Percentiles rank a stretch among this genome's conserved stretches.
Evolutionary conservation across 2,888 invertebrate species (phyloP).

Genomic region (Molorchus minor): DNA sequence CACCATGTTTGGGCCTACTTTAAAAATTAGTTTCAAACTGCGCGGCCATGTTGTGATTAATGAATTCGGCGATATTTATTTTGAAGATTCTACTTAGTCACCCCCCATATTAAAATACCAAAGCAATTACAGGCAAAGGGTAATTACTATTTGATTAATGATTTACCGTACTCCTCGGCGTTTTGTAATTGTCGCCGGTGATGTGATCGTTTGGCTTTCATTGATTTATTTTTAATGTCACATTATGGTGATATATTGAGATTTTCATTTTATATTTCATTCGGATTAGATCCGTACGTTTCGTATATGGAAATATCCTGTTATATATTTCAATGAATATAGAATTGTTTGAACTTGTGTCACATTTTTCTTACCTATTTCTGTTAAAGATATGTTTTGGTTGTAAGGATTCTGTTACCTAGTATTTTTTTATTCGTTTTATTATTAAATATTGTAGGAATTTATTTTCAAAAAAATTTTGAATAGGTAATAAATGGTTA

Average conservation of each 20-base stretch:
- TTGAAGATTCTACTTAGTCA: constrained; percentile 52
- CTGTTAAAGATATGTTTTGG: too few species aligned
- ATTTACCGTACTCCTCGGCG: constrained; percentile 42
- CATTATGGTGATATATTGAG: constrained; percentile 36
- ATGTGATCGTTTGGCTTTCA: constrained; percentile 35
- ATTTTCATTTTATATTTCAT: constrained; percentile 20
- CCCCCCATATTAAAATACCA: constrained; percentile 51
- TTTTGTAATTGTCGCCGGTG: constrained; percentile 44
- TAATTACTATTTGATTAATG: constrained; percentile 51
- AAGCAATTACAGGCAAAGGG: constrained; percentile 48
- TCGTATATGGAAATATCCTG: too few species aligned
- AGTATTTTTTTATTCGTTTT: too few species aligned
- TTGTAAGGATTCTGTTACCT: too few species aligned
- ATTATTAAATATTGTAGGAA: too few species aligned
- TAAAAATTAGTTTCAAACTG: constrained; percentile 31
- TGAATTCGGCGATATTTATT: constrained; percentile 51
- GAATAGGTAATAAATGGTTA: too few species aligned
- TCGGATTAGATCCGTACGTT: too few species aligned
- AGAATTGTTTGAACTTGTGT: too few species aligned
- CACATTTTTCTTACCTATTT: too few species aligned
- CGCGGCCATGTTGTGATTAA: constrained; percentile 43
- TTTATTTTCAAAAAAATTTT: too few species aligned
- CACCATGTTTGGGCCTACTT: constrained; percentile 24
- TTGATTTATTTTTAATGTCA: constrained; percentile 36
- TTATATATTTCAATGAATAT: too few species aligned